Conservation (phyloP, 53 echinoderm and acorn worm genomes). For the Pentamera pediparva region DNA sequence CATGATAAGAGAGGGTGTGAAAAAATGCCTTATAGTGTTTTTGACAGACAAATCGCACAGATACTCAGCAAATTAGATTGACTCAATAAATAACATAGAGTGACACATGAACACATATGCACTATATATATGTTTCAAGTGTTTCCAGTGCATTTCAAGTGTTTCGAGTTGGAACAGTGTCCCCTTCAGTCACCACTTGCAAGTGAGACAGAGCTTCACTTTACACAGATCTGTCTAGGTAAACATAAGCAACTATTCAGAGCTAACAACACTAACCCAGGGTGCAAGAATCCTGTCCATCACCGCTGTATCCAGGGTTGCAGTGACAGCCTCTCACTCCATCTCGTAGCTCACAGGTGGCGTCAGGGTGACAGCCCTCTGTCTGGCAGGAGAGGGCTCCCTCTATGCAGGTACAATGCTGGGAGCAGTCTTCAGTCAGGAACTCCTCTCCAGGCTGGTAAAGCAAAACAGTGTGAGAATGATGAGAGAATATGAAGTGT, state of each 20-base stretch:
- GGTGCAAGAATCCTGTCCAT: conserved; percentile 25
- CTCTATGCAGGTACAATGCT: conserved; percentile 46
- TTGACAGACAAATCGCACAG: too few species aligned
- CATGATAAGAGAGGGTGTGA: too few species aligned
- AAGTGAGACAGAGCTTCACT: too few species aligned
- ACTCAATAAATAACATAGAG: too few species aligned
- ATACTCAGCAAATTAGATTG: too few species aligned
- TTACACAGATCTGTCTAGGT: not conserved
- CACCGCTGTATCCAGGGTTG: conserved; percentile 39
- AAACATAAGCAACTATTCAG: not conserved
- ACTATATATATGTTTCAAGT: too few species aligned
- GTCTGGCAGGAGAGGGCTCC: conserved; percentile 37
- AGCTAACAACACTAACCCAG: not conserved
- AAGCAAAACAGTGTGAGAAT: not conserved
- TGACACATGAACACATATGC: too few species aligned
- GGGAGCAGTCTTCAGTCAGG: conserved; percentile 38
- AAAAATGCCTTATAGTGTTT: too few species aligned
- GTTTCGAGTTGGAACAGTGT: too few species aligned
- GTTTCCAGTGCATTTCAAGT: too few species aligned
- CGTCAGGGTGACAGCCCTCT: conserved; percentile 38
- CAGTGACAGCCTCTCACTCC: conserved; percentile 55
- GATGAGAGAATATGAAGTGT: not conserved
- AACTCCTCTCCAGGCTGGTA: conserved; percentile 41
- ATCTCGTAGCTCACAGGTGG: conserved; percentile 42
- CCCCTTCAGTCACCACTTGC: too few species aligned